Evolutionary conservation across 2,113 vertebrate species (phyloP).

Genomic region (Recurvirostra avosetta): DNA sequence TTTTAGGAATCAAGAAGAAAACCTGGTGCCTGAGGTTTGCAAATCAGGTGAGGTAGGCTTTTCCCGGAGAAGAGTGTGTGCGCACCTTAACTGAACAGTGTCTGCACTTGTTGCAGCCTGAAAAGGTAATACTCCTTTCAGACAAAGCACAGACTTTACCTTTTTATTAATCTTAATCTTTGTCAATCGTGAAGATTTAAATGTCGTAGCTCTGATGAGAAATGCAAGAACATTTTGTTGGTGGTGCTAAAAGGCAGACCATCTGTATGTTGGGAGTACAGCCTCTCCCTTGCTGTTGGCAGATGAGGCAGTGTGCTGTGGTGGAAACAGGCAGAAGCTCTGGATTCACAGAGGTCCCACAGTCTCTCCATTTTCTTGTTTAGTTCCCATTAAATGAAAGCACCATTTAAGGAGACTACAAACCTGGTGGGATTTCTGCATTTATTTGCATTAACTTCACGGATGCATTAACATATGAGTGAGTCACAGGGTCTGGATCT

Average conservation of each 20-base stretch:
- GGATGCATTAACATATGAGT: neutral
- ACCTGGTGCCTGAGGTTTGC: neutral
- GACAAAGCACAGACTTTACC: neutral
- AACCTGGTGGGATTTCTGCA: neutral
- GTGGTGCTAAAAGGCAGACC: neutral
- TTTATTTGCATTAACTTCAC: neutral
- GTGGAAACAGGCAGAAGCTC: neutral
- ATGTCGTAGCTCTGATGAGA: neutral
- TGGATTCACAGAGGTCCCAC: neutral
- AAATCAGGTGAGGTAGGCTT: neutral
- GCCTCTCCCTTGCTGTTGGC: neutral
- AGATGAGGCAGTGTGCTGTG: neutral
- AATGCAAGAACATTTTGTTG: neutral
- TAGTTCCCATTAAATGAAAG: neutral
- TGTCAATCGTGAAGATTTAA: neutral
- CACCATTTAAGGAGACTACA: neutral
- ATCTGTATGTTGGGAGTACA: neutral
- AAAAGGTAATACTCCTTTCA: neutral
- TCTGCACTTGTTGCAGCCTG: neutral
- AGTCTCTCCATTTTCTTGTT: neutral
- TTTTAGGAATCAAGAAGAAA: neutral
- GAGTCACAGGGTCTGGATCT: neutral
- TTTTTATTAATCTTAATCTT: neutral
- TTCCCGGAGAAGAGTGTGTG: neutral
- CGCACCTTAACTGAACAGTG: rapidly evolving